Percentiles rank a stretch among this genome's conserved stretches.
Evolutionary conservation across 2,888 invertebrate species (phyloP).

Genomic region (Micoletzkya japonica): DNA sequence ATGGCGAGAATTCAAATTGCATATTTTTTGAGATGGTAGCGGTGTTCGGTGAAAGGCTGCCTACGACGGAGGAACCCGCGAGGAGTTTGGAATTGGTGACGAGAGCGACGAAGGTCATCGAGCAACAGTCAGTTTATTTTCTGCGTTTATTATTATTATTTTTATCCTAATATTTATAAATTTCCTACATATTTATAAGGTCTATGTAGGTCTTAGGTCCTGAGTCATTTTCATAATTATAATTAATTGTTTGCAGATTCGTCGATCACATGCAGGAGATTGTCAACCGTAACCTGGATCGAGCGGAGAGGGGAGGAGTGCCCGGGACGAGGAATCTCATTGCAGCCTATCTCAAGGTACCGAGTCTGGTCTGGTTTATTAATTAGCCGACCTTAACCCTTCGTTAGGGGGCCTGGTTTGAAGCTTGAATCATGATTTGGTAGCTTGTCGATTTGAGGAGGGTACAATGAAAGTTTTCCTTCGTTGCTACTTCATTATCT

Average conservation of each 20-base stretch:
- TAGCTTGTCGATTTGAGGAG: too few species aligned
- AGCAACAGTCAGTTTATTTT: conserved; percentile 9
- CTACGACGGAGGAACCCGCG: conserved; percentile 14
- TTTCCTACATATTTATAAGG: too few species aligned
- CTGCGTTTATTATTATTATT: too few species aligned
- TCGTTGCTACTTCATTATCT: too few species aligned
- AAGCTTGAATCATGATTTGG: too few species aligned
- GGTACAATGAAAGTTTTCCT: too few species aligned
- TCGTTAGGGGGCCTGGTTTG: too few species aligned
- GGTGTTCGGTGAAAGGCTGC: conserved; percentile 8
- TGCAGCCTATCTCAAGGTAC: conserved; percentile 57
- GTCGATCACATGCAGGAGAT: conserved; percentile 50
- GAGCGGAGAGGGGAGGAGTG: conserved; percentile 57
- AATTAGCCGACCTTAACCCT: too few species aligned
- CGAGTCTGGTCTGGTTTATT: not conserved
- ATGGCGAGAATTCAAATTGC: not conserved
- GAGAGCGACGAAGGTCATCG: conserved; percentile 21
- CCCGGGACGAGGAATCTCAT: conserved; percentile 55
- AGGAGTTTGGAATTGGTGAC: conserved; percentile 24
- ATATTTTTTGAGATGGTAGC: conserved; percentile 9
- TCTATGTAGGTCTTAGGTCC: too few species aligned
- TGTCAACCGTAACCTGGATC: conserved; percentile 51
- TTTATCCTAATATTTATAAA: too few species aligned
- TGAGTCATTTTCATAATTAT: too few species aligned
- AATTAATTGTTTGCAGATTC: conserved; percentile 34